Percentiles rank a stretch among this genome's conserved stretches.
These are phyloP conservation scores for Acanthopleura granulata DNA, from an alignment of 2,888 invertebrate species.

Conservation along the genomic window DNA sequence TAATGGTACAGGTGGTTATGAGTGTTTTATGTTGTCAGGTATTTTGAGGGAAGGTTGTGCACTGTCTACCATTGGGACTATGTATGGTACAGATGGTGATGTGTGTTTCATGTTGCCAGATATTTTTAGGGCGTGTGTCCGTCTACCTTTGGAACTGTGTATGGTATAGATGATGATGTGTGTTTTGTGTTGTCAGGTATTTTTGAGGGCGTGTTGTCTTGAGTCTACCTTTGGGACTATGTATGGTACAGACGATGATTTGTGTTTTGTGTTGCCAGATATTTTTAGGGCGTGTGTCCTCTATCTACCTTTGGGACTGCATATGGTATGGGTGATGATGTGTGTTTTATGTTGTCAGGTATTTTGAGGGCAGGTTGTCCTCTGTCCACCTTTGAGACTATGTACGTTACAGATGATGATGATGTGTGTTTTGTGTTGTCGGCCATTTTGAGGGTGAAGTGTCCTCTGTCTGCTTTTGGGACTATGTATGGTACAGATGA, in stretches of 20 bases:
- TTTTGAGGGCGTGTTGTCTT: constrained; percentile 99
- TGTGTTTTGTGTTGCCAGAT: constrained; percentile 71
- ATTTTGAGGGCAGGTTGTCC: too few relatives aligned
- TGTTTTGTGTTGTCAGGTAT: constrained; percentile 75
- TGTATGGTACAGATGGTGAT: too few relatives aligned
- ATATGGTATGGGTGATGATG: too few relatives aligned
- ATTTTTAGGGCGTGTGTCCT: constrained; percentile 99
- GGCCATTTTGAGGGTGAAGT: too few relatives aligned
- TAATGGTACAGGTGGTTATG: too few relatives aligned
- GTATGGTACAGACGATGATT: too few relatives aligned
- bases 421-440: too few relatives aligned
- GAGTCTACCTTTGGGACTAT: constrained; percentile 97
- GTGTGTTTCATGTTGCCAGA: constrained; percentile 64
- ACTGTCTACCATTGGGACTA: constrained; percentile 99
- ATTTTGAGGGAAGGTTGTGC: constrained; percentile 99
- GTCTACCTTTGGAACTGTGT: constrained; percentile 95
- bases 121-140: constrained; percentile 99
- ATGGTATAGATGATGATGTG: not conserved
- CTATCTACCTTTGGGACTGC: constrained; percentile 97
- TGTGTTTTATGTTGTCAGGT: too few relatives aligned
- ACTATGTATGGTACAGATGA: too few relatives aligned
- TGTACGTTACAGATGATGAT: too few relatives aligned
- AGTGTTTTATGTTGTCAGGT: constrained; percentile 71
- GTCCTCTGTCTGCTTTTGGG: too few relatives aligned
- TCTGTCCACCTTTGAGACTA: too few relatives aligned